These are phyloP conservation scores for Apus apus DNA, from an alignment of 2,113 vertebrate genomes.

Conservation along the genomic window DNA sequence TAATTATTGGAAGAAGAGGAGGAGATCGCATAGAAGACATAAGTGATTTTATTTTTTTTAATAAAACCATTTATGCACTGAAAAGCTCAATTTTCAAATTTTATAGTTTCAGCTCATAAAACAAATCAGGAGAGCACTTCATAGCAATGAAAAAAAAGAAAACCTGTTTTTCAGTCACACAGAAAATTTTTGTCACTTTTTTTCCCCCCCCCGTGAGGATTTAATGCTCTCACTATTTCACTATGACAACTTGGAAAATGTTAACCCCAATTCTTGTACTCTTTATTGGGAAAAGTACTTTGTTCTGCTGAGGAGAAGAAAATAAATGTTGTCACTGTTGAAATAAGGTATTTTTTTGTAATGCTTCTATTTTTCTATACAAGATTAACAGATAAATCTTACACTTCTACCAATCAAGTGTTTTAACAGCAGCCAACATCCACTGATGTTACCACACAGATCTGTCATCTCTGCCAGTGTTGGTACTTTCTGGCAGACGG, in stretches of 20 bases:
- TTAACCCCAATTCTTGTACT: not conserved
- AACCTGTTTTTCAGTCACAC: not conserved
- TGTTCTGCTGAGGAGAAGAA: not conserved
- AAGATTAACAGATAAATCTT: not conserved
- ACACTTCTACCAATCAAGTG: not conserved
- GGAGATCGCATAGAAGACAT: not conserved
- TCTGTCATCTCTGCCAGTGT: not conserved
- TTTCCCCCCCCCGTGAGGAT: not conserved
- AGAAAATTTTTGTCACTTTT: not conserved
- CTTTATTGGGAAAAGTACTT: rapidly evolving
- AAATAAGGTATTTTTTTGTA: not conserved
- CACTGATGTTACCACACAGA: not conserved
- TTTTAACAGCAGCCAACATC: not conserved
- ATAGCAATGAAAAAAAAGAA: not conserved
- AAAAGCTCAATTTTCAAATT: not conserved
- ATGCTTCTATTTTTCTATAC: not conserved
- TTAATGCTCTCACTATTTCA: not conserved
- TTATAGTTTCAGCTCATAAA: not conserved
- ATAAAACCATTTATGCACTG: not conserved
- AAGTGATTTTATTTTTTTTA: not conserved
- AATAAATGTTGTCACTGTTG: not conserved
- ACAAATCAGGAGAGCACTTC: not conserved
- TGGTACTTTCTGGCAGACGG: not conserved
- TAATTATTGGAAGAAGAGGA: not conserved
- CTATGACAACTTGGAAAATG: not conserved